These are phyloP conservation scores for Diadegma fenestrale DNA, from an alignment of 2,888 invertebrate species.

Conservation along the genomic window DNA sequence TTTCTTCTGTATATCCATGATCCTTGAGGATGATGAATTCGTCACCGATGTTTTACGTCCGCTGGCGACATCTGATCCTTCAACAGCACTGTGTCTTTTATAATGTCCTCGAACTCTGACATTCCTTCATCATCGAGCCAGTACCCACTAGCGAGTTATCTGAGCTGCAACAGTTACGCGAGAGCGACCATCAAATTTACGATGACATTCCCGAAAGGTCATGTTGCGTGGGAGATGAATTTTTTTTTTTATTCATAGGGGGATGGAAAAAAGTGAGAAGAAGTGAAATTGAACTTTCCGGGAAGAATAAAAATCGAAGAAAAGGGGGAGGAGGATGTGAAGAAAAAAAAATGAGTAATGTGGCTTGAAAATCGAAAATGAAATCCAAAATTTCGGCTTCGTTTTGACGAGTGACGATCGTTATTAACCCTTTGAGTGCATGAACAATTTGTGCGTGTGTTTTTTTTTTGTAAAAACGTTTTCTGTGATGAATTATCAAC, in stretches of 20 bases:
- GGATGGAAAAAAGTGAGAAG: neutral
- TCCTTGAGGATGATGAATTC: constrained; percentile 63
- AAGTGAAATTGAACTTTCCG: neutral
- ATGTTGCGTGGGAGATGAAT: neutral
- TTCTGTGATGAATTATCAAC: too few species aligned
- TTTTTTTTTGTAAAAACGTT: too few species aligned
- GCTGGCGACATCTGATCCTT: constrained; percentile 73
- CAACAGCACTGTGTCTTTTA: constrained; percentile 67
- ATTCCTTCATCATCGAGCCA: constrained; percentile 77
- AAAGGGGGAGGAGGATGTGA: neutral
- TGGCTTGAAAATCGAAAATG: too few species aligned
- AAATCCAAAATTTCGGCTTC: too few species aligned
- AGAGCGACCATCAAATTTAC: neutral
- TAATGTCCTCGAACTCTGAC: constrained; percentile 74
- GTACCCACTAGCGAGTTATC: neutral
- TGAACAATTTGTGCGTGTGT: too few species aligned
- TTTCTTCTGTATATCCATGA: constrained; percentile 90
- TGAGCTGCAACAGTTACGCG: constrained; percentile 40
- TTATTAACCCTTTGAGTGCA: too few species aligned
- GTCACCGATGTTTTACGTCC: constrained; percentile 79
- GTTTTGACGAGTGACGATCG: too few species aligned
- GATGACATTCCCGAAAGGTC: neutral
- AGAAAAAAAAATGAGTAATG: neutral
- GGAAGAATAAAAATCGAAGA: neutral
- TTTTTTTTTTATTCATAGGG: neutral